A percentile compares a stretch with the other conserved stretches of the same genome.
Conservation (phyloP, 2,797 vertebrate genomes). For the Scleropages formosus region DNA sequence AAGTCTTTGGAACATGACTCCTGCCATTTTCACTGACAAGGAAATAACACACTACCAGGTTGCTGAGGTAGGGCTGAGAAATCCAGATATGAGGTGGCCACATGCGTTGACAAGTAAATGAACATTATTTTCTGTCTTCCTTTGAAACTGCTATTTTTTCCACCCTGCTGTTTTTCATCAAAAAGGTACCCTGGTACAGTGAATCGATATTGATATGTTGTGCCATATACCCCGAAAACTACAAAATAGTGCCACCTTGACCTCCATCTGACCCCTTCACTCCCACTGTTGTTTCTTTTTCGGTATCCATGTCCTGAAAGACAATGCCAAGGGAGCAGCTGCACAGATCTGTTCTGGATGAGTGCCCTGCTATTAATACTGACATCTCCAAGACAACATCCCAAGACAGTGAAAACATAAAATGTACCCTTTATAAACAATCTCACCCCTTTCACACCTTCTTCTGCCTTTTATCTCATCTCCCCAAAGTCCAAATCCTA, state of each 20-base stretch:
- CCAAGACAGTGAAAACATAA: not conserved
- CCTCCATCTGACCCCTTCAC: not conserved
- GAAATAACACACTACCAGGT: too few species aligned
- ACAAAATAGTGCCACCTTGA: not conserved
- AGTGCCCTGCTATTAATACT: too few species aligned
- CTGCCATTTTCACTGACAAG: too few species aligned
- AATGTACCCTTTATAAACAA: too few species aligned
- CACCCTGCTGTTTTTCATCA: not conserved
- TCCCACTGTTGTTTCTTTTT: not conserved
- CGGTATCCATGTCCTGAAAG: not conserved
- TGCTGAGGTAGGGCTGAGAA: not conserved
- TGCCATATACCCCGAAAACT: not conserved
- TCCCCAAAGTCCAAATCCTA: not conserved
- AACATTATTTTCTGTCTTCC: not conserved
- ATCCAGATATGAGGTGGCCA: too few species aligned
- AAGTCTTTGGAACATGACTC: too few species aligned
- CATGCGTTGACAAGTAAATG: too few species aligned
- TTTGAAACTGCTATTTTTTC: not conserved
- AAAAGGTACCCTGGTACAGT: not conserved
- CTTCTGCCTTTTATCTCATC: not conserved
- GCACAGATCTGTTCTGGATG: too few species aligned
- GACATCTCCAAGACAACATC: not conserved
- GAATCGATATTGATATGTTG: too few species aligned
- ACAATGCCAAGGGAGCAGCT: too few species aligned
- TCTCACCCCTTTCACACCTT: not conserved